Evolutionary conservation across 2,113 vertebrate genomes (phyloP).

Genomic region (Macroglossus sobrinus): DNA sequence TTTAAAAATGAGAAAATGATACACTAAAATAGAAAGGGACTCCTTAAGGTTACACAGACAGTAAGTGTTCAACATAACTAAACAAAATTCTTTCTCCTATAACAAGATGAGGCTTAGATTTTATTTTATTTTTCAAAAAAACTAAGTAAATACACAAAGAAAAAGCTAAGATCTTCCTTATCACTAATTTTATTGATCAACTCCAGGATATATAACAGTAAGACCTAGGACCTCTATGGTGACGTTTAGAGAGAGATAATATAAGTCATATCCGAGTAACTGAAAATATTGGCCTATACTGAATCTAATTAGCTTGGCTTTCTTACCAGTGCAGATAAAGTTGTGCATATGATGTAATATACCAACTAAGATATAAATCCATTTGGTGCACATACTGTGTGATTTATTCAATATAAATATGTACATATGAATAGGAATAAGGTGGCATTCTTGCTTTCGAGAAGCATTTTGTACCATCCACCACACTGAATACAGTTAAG

Average conservation of each 20-base stretch:
- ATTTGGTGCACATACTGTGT: background rate
- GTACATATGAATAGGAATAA: background rate
- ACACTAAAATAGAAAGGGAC: background rate
- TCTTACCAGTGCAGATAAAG: background rate
- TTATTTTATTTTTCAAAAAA: conserved; percentile 8
- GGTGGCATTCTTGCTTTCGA: background rate
- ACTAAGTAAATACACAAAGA: background rate
- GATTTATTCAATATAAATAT: background rate
- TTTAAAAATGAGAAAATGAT: conserved; percentile 15
- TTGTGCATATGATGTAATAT: background rate
- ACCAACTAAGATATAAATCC: background rate
- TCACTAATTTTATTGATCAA: background rate
- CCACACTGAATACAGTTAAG: background rate
- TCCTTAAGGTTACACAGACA: background rate
- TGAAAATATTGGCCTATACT: background rate
- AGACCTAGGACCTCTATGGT: background rate
- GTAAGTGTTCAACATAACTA: background rate
- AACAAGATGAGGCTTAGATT: background rate
- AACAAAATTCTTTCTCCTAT: background rate
- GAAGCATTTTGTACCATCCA: background rate
- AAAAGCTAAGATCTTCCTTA: background rate
- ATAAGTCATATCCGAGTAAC: background rate
- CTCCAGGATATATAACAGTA: background rate
- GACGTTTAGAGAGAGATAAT: background rate
- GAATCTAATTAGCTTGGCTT: background rate